phyloP scores from a whole-genome alignment of 1,140 invertebrate genomes.

The Drosophila mayri region DNA sequence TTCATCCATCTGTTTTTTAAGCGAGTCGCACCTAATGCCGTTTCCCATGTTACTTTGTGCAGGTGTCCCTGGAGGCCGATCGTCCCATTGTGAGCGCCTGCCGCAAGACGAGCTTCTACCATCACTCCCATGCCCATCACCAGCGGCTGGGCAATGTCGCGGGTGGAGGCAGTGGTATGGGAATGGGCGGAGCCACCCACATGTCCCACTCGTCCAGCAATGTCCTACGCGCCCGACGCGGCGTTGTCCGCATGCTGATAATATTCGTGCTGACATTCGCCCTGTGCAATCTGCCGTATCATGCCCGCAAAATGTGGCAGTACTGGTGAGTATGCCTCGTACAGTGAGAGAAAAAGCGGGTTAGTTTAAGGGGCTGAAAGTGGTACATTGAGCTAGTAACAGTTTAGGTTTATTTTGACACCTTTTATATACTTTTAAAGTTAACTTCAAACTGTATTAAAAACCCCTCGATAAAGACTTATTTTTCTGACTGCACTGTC shows the following conservation, averaged over 20 bases:
- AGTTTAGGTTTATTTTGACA: rapidly evolving
- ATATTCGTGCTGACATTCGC: slow-evolving; percentile 93
- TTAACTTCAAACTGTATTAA: background rate
- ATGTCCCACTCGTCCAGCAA: slow-evolving; percentile 89
- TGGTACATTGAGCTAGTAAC: background rate
- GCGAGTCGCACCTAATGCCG: slow-evolving; percentile 10
- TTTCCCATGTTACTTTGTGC: slow-evolving; percentile 39
- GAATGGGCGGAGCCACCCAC: slow-evolving; percentile 75
- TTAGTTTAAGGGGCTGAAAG: background rate
- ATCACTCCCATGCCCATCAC: slow-evolving; percentile 65
- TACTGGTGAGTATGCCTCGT: slow-evolving; percentile 85
- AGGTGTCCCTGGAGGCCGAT: slow-evolving; percentile 85
- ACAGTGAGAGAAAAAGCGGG: background rate
- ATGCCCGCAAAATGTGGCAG: slow-evolving; percentile 93
- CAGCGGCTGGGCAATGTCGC: slow-evolving; percentile 52
- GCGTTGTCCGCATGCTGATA: slow-evolving; percentile 92
- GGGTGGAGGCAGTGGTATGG: slow-evolving; percentile 43
- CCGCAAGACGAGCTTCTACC: slow-evolving; percentile 76
- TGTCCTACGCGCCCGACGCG: slow-evolving; percentile 88
- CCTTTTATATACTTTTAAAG: background rate
- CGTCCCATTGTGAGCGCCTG: slow-evolving; percentile 84
- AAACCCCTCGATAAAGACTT: background rate
- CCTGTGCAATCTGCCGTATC: slow-evolving; percentile 93
- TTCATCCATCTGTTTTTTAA: background rate
- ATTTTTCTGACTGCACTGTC: background rate